Base-by-base conservation (phyloP, 1,140 invertebrate species). In the Drosophila subpulchrella region DNA sequence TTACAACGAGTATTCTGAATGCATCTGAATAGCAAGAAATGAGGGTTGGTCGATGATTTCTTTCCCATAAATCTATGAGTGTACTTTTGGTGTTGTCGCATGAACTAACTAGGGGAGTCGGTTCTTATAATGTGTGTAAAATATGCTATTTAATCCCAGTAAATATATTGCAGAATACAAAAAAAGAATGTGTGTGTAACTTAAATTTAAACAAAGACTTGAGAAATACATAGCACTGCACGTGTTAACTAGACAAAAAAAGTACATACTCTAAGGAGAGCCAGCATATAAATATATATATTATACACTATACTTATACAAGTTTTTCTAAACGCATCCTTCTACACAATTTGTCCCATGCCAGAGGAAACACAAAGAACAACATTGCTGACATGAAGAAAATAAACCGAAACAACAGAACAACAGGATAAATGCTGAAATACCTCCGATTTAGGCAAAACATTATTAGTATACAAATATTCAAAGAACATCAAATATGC, bases 381-480 rank as follows among this genome's bases (percentile, higher is more conserved):
- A 59, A 60, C 71, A 62, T 74, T 74, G 70, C 70, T 74, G 71
- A 73, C 44, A 75, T 55, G 20, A 47, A 17, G n/a, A 20, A 68
- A 53, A 53, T 15, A 53, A 63, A 57, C 58, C 41, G 48, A 74
- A 61, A 48, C 39, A 60, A 63, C 48, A 75, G 56, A 77, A 62
- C 60, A 65, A 72, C 48, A 73, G 41, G 20, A 66, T 56, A 83
- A 66, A 83, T 84, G 80, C 81, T 83, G 80, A 83, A 83, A 72
- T 79, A 84, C 80, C 80, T 83, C 80, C 81, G 80, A 83, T 75
- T 83, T 71, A 74, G 30, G 63, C 70, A 38, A 55, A 75, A 74
- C 58, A 62, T 59, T 82, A 15, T 71, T 68, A 65, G 47, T 68
- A 51, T 68, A 65, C 58, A 56, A 62, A 41, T 48, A 36, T 32